These are phyloP conservation scores for Tetheella fluctuosa DNA, from an alignment of 2,888 invertebrate genomes.

Conservation along the genomic window DNA sequence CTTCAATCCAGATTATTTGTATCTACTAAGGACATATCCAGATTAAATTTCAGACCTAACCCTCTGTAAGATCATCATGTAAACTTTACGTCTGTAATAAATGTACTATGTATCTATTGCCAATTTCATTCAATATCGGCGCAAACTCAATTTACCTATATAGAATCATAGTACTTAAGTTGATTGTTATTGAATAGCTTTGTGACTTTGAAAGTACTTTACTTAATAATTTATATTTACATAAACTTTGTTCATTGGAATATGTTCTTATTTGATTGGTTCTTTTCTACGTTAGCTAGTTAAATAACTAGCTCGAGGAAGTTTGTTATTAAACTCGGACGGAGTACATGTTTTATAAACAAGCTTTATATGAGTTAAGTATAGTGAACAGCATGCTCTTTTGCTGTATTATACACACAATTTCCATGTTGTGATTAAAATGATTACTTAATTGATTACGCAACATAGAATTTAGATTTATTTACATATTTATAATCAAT, in stretches of 20 bases:
- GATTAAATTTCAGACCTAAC: too few relatives aligned
- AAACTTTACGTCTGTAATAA: too few relatives aligned
- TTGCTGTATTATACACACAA: too few relatives aligned
- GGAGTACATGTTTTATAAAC: constrained; percentile 2
- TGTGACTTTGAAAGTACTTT: not conserved
- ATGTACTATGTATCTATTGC: too few relatives aligned
- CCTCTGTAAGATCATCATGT: too few relatives aligned
- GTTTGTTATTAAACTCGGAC: not conserved
- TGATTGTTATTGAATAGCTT: not conserved
- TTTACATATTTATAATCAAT: too few relatives aligned
- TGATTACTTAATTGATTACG: not conserved
- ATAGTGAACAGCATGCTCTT: too few relatives aligned
- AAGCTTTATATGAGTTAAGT: not conserved
- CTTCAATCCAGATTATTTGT: too few relatives aligned
- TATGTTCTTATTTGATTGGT: not conserved
- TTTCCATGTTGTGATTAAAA: not conserved
- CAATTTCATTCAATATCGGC: not conserved
- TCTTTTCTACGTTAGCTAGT: not conserved
- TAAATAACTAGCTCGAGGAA: not conserved
- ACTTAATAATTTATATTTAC: not conserved
- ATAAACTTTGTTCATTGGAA: not conserved
- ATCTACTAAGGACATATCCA: too few relatives aligned
- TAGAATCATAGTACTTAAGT: not conserved
- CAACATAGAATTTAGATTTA: too few relatives aligned
- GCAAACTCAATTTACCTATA: not conserved